Base-by-base conservation (phyloP, 2,888 invertebrate species). In the Corythucha ciliata region DNA sequence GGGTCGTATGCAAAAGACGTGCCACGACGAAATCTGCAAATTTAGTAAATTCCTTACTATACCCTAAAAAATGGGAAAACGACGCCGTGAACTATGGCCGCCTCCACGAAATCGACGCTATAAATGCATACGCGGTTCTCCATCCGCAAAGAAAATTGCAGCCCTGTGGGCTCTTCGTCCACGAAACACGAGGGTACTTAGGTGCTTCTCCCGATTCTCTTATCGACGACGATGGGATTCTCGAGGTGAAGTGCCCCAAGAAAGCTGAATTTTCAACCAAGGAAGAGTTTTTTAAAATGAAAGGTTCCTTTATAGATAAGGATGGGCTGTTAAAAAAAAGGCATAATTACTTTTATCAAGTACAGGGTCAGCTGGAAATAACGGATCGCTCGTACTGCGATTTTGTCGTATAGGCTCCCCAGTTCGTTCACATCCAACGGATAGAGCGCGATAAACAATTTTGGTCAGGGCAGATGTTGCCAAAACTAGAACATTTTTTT, bases 321-420 rank as follows among this genome's bases (percentile, higher is more conserved):
- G 24, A 12, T 6, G 18, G 52, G 12, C 22, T 16, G 22, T 27
- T 54, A 25, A 54, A 56, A 14, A 45, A 39, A 44, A 53, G 14
- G 12, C 55, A 58, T 29, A 25, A 50, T 8, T 54, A 59, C 32
- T 57, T 40, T 27, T 45, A 47, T 26, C 57, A 55, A 39, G 47
- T 58, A 8, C 56, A 59, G 40, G 56, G 57, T 1, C 54, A 56
- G 37, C 21, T 59, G 8, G 33, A 56, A 26, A 42, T 57, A 18
- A 24, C 42, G 4, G 51, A 53, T 4, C 29, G 52, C 20, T 21
- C 51, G 14, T 54, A 41, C 18, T 53, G 49, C 42, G 52, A 56
- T 36, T 53, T 58, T 1, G 44, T 54, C 1, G 40, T 57, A 22
- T 57, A 34, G 24, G 52, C 53, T 3, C 42, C 39, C 12, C 36